Conservation (phyloP, 2,113 vertebrate genomes). For the Anguilla rostrata region DNA sequence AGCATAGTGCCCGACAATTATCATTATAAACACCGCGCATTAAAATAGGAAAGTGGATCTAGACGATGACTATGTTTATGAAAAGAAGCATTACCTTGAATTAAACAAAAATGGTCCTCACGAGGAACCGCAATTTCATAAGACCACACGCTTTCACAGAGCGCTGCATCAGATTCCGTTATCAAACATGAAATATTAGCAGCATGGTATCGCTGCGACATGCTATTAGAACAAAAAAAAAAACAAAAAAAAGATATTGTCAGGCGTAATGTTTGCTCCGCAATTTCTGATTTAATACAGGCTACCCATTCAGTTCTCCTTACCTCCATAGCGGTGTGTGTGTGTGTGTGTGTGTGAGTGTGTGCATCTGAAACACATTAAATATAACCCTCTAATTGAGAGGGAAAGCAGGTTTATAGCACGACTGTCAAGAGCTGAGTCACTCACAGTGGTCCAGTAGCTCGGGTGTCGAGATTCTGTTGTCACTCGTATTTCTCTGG, state of each 20-base stretch:
- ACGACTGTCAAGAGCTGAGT: background rate
- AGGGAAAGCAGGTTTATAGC: background rate
- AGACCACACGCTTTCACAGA: background rate
- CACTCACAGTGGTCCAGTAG: constrained; percentile 60
- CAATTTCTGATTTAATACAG: background rate
- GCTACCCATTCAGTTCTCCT: background rate
- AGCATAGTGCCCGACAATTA: background rate
- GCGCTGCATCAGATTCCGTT: background rate
- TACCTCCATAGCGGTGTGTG: background rate
- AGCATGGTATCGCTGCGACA: background rate
- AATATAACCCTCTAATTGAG: background rate
- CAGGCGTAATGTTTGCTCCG: background rate
- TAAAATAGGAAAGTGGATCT: background rate
- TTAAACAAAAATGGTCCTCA: background rate
- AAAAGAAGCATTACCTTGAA: background rate
- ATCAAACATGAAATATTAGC: background rate
- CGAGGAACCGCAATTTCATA: background rate
- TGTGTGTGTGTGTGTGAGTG: background rate
- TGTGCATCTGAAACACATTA: background rate
- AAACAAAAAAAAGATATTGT: background rate
- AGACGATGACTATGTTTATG: background rate
- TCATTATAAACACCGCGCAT: background rate
- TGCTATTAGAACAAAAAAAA: background rate
- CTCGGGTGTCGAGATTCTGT: background rate
- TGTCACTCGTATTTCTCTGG: constrained; percentile 24